phyloP scores from a whole-genome alignment of 2,113 vertebrate genomes.

The Aptenodytes forsteri region DNA sequence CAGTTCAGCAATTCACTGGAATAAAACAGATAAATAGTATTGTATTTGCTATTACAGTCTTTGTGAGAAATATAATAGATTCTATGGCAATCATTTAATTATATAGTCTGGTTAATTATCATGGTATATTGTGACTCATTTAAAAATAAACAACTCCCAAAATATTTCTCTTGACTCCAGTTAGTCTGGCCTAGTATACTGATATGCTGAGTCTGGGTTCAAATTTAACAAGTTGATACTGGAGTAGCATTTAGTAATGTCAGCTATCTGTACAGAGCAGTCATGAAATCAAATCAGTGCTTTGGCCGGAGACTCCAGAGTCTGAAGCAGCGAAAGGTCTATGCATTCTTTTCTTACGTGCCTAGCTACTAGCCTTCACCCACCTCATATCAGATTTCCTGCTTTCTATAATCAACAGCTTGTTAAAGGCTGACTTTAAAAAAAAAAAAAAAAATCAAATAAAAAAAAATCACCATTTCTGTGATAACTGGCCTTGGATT shows the following conservation, averaged over 20 bases:
- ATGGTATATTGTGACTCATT: conserved; percentile 78
- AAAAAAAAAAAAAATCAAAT: neutral
- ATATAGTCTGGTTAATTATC: conserved; percentile 87
- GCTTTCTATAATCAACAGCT: conserved; percentile 76
- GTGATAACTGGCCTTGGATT: neutral
- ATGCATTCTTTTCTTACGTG: conserved; percentile 71
- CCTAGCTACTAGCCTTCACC: conserved; percentile 74
- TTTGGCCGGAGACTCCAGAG: conserved; percentile 63
- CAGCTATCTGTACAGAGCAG: conserved; percentile 82
- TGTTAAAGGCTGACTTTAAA: conserved; percentile 75
- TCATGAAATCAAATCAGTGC: conserved; percentile 79
- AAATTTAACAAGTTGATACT: conserved; percentile 94
- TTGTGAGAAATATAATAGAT: neutral
- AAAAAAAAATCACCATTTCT: conserved; percentile 9
- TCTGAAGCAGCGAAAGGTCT: conserved; percentile 76
- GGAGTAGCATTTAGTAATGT: conserved; percentile 85
- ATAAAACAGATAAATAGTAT: neutral
- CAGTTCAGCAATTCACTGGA: neutral
- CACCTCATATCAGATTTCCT: conserved; percentile 76
- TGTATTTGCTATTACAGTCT: neutral
- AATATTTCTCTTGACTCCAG: conserved; percentile 96
- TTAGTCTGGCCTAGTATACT: conserved; percentile 89
- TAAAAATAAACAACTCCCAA: conserved; percentile 95
- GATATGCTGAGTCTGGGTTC: conserved; percentile 85
- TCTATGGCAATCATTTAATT: conserved; percentile 60